Evolutionary conservation across 2,113 vertebrate genomes (phyloP).

Genomic region (Rhinopithecus roxellana): DNA sequence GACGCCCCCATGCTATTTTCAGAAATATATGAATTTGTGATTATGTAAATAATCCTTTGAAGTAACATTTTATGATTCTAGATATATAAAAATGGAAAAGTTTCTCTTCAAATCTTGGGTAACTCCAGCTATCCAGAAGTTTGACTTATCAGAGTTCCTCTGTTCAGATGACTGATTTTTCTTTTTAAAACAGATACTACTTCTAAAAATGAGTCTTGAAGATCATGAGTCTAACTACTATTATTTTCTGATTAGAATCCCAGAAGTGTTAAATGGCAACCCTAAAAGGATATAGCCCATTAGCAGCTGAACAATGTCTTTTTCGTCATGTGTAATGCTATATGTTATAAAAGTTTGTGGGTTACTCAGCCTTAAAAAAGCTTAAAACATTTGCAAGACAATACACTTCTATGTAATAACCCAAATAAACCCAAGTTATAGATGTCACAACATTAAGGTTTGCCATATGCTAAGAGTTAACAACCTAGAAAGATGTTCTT

Average conservation of each 20-base stretch:
- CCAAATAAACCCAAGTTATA: background rate
- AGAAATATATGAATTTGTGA: conserved; percentile 54
- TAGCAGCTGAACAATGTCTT: background rate
- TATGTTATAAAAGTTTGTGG: background rate
- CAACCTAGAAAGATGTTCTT: background rate
- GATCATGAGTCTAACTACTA: background rate
- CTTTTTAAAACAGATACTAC: background rate
- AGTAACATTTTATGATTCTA: conserved; percentile 30
- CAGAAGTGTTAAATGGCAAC: background rate
- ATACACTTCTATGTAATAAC: background rate
- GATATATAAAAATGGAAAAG: background rate
- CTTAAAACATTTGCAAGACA: background rate
- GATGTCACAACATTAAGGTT: background rate
- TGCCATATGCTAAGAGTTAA: background rate
- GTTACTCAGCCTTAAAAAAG: background rate
- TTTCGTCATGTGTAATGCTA: background rate
- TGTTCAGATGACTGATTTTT: background rate
- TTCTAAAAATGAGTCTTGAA: background rate
- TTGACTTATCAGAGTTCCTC: background rate
- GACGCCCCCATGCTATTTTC: conserved; percentile 48
- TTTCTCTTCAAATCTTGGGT: conserved; percentile 35
- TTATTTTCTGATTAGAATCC: background rate
- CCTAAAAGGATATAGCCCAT: background rate
- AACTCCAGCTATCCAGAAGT: background rate
- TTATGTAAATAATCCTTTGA: conserved; percentile 63